Evolutionary conservation across 1,140 invertebrate genomes (phyloP), one percentile per base, ranked within the genome.

Genomic region (Hydropsyche tenuis): DNA sequence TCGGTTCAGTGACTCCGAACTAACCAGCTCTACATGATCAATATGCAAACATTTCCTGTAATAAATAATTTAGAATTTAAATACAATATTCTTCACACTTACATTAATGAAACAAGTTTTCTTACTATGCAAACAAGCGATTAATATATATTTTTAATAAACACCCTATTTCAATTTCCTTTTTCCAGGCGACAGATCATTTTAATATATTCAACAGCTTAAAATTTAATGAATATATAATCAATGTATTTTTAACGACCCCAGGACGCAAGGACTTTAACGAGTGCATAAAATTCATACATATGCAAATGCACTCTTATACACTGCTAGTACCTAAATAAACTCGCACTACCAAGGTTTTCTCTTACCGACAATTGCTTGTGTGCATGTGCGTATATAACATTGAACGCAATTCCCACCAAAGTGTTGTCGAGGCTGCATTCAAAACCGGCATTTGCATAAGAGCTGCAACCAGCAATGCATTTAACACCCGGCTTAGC

Each of bases 361-460:
- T 23, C n/a, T 25, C 5, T 18, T 7, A n/a, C 30, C 30, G 30
- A 37, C 9, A 37, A 37, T 37, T 37, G 9, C 9, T 37, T 37
- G 30, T 18, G 16, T 18, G 18, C 48, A 20, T 53, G 63, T 66
- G 25, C 30, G 11, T 23, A 22, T 25, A 37, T 11, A 51, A 20
- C 5, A 2, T 3, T 51, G 46, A 14, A 63, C 60, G 23, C 23
- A 63, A 63, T 63, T 63, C 60, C 60, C 60, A 63, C 23, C 23
- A 11, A 63, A 37, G 4, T 63, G 23, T 63, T 63, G 23, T n/a
- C 25, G 16, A 43, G 69, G 42, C 51, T 22, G 48, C 69, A 60
- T 71, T 56, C 27, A 71, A 60, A 60, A 71, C 69, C 69, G 69
- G 69, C 51, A 71, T 71, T 71, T 71, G 69, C 69, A 71, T 71